A percentile compares a stretch with the other conserved stretches of the same genome.
Conservation (phyloP, 35 echinoderm and acorn worm genomes). For the Ophiothrix spiculata region DNA sequence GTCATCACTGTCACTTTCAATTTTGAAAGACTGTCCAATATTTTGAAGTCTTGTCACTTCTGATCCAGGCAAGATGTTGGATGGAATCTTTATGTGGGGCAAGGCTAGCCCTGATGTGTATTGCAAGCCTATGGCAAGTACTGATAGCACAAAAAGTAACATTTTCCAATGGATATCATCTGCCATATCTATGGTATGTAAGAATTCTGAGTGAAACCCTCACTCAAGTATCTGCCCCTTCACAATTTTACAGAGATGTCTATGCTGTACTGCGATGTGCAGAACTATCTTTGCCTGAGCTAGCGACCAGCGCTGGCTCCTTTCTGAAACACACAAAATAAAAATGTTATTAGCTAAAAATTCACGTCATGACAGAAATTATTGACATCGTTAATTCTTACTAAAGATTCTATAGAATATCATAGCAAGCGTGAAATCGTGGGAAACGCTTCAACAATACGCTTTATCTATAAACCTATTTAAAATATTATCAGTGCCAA, state of each 20-base stretch:
- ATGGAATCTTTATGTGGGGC: slow-evolving; percentile 16
- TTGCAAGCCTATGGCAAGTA: slow-evolving; percentile 3
- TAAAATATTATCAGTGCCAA: too few species aligned
- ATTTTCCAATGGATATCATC: not conserved
- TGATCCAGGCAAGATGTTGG: slow-evolving; percentile 9
- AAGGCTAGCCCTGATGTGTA: slow-evolving; percentile 15
- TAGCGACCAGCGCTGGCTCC: slow-evolving; percentile 4
- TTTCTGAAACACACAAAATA: not conserved
- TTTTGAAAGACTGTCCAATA: slow-evolving; percentile 13
- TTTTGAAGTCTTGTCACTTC: slow-evolving; percentile 14
- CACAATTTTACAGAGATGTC: not conserved
- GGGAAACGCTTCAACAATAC: not conserved
- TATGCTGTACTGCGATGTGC: too few species aligned
- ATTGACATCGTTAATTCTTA: not conserved
- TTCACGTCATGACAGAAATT: not conserved
- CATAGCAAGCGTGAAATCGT: not conserved
- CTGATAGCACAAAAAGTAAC: not conserved
- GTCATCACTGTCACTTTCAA: not conserved
- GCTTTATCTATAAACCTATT: not conserved
- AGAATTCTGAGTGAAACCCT: not conserved
- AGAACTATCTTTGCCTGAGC: too few species aligned
- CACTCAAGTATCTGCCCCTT: not conserved
- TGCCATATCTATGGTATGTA: not conserved
- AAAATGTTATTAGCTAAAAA: not conserved
- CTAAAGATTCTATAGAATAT: not conserved